phyloP scores from a whole-genome alignment of 2,797 vertebrate species.

The Alauda arvensis region DNA sequence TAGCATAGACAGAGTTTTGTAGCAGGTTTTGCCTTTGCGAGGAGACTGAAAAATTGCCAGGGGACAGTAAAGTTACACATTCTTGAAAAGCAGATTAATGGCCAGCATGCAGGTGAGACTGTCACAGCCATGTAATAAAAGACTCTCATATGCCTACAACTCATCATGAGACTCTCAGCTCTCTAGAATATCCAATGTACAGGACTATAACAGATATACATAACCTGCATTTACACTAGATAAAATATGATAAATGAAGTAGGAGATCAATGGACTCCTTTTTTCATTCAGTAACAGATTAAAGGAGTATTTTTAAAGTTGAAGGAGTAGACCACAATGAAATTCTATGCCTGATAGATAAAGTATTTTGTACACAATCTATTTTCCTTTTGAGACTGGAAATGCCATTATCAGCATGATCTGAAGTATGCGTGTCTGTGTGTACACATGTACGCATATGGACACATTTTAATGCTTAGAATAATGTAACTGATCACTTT shows the following conservation, averaged over 20 bases:
- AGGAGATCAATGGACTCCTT: not conserved
- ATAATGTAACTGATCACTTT: conserved; percentile 57
- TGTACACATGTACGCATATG: not conserved
- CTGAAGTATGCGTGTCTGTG: conserved; percentile 15
- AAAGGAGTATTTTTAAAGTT: not conserved
- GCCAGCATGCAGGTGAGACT: not conserved
- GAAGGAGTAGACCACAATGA: not conserved
- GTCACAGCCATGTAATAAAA: not conserved
- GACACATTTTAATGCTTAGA: conserved; percentile 33
- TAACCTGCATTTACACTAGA: not conserved
- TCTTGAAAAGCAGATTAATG: not conserved
- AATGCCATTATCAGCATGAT: conserved; percentile 39
- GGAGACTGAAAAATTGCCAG: not conserved
- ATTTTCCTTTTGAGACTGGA: conserved; percentile 7
- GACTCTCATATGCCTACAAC: not conserved
- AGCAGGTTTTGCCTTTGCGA: not conserved
- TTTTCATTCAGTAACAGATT: not conserved
- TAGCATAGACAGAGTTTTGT: not conserved
- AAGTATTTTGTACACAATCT: not conserved
- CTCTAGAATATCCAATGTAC: not conserved
- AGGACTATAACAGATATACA: not conserved
- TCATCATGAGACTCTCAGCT: not conserved
- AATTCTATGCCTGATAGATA: not conserved
- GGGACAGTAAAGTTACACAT: not conserved
- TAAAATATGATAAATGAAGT: not conserved